Evolutionary conservation across 1,140 invertebrate genomes (phyloP).

Genomic region (Brevipalpus yothersi): DNA sequence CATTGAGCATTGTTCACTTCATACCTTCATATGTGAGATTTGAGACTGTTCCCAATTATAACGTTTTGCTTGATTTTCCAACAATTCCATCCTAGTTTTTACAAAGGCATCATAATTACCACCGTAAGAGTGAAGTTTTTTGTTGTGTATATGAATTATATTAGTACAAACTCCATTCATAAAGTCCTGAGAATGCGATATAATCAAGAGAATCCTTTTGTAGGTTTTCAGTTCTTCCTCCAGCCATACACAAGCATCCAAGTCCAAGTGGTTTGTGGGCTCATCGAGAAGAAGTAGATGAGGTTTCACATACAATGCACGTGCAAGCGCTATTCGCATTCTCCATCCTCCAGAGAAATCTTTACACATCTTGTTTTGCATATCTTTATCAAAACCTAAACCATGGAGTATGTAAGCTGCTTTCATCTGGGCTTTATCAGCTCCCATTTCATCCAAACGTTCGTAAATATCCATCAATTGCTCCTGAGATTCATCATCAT

Average conservation of each 20-base stretch:
- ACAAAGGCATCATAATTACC: conserved; percentile 90
- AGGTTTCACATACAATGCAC: conserved; percentile 26
- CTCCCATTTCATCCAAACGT: conserved; percentile 80
- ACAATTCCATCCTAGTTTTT: conserved; percentile 63
- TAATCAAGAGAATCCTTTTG: conserved; percentile 88
- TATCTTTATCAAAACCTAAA: conserved; percentile 79
- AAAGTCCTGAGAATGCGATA: conserved; percentile 99
- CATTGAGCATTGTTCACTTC: neutral
- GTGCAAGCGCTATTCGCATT: conserved; percentile 95
- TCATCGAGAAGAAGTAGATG: conserved; percentile 30
- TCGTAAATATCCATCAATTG: conserved; percentile 95
- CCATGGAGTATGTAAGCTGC: conserved; percentile 86
- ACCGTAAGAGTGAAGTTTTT: conserved; percentile 77
- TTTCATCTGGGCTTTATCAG: conserved; percentile 75
- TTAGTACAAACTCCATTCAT: conserved; percentile 97
- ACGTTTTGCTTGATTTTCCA: conserved; percentile 96
- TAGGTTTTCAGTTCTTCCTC: conserved; percentile 90
- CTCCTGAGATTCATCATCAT: conserved; percentile 79
- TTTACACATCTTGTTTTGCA: conserved; percentile 73
- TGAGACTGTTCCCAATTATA: conserved; percentile 99
- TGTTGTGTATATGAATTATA: conserved; percentile 84
- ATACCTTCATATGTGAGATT: conserved; percentile 91
- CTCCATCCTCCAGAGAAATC: conserved; percentile 96
- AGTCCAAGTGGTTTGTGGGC: conserved; percentile 40
- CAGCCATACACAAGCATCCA: conserved; percentile 95